These are phyloP conservation scores for Cyanoderma ruficeps DNA, from an alignment of 2,113 vertebrate genomes.

Conservation along the genomic window DNA sequence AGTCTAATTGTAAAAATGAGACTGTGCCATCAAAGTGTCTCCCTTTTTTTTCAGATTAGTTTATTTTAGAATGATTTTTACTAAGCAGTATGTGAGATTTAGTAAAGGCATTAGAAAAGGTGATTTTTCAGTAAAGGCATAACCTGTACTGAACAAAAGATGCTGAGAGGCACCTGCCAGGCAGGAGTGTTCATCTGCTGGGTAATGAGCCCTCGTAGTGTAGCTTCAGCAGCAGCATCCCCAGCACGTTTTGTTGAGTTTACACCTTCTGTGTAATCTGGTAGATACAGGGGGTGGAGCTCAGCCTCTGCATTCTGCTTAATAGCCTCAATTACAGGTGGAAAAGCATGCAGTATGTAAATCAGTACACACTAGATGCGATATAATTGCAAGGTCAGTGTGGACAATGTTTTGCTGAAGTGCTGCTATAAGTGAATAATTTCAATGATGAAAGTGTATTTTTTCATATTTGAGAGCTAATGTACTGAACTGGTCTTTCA, in stretches of 20 bases:
- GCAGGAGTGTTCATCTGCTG: not conserved
- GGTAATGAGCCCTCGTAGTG: not conserved
- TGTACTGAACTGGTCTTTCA: slow-evolving; percentile 67
- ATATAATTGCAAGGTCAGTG: slow-evolving; percentile 68
- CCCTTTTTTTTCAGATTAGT: not conserved
- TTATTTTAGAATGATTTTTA: not conserved
- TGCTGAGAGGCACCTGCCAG: not conserved
- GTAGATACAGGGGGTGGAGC: slow-evolving; percentile 21
- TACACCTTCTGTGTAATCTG: not conserved
- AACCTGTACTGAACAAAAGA: not conserved
- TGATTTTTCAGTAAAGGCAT: not conserved
- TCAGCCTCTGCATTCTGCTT: slow-evolving; percentile 39
- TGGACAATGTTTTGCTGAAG: slow-evolving; percentile 69
- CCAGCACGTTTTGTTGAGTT: slow-evolving; percentile 18
- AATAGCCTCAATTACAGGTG: slow-evolving; percentile 69
- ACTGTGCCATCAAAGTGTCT: not conserved
- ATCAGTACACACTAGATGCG: slow-evolving; percentile 56
- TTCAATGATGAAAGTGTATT: slow-evolving; percentile 63
- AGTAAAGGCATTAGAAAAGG: not conserved
- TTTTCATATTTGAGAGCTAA: slow-evolving; percentile 69
- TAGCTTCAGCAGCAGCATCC: slow-evolving; percentile 4
- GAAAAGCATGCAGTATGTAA: slow-evolving; percentile 64
- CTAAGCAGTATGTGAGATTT: not conserved
- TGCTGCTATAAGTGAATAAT: slow-evolving; percentile 69
- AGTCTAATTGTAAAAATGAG: not conserved